Evolutionary conservation across 64 coral and sea anemone genomes (phyloP), one percentile per base, ranked within the genome.

Genomic region (Astreopora myriophthalma): DNA sequence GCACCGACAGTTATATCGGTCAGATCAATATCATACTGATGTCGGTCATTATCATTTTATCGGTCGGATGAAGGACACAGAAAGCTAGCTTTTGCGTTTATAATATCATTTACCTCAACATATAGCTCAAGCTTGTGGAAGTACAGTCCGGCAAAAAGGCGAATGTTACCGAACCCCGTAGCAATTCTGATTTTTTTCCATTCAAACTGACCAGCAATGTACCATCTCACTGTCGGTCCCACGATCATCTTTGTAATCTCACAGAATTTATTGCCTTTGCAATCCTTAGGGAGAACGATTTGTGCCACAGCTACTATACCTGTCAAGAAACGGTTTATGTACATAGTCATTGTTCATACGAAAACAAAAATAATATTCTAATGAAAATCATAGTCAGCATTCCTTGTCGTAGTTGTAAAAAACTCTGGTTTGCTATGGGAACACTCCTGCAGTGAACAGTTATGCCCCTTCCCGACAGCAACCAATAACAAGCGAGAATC

Each of bases 241-340:
- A 98, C 83, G 36, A 94, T 98, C 39, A 91, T 94, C 64, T 98
- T 98, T 3, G 49, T 27, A 48, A 94, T 92, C 61, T 98, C 92
- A 79, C 92, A 98, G 34, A 98, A 98, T 58, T 92, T 98, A 48
- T 94, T 90, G 14, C 89, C 92, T 57, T 92, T 87, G 55, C 97
- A 99, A 11, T 99, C 97, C 40, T 99, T 99, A 8, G 97, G 97
- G 1, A 99, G 62, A 78, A 92, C 85, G 2, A 99, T 57, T 64
- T 93, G 97, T 9, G 94, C 97, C 28, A 74, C 97, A 12, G 93
- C 90, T n/a, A 90, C 93, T 1, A 99, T 91, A 1, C 94, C 79
- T 83, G 79, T 35, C 38, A n/a, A 20, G 2, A 39, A 25, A 34
- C 14, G 30, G 31, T 60, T 9, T 26, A 9, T 10, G 8, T 33